Conservation (phyloP, 2,888 invertebrate genomes). For the Drosophila vallismaia region DNA sequence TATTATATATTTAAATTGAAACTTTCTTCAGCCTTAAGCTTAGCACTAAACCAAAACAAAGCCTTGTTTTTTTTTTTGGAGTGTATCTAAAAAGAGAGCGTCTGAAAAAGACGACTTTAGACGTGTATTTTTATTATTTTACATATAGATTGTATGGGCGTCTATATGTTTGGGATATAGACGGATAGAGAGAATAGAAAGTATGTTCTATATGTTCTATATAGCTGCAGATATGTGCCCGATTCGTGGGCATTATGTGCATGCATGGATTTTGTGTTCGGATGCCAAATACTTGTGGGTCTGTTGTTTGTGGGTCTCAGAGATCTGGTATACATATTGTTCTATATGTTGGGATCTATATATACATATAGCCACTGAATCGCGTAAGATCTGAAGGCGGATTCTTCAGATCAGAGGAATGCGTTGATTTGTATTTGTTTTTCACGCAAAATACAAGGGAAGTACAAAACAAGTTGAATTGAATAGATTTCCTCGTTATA, state of each 20-base stretch:
- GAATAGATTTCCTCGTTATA: background rate
- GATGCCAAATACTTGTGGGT: constrained; percentile 27
- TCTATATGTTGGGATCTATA: background rate
- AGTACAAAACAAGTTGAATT: background rate
- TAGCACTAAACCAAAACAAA: no score
- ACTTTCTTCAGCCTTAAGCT: no score
- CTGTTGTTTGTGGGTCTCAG: constrained; percentile 5
- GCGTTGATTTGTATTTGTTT: constrained; percentile 17
- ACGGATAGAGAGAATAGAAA: background rate
- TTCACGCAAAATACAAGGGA: background rate
- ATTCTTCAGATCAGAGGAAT: constrained; percentile 17
- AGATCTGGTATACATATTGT: constrained; percentile 9
- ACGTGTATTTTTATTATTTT: constrained; percentile 53
- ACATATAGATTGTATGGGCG: constrained; percentile 41
- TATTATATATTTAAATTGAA: no score
- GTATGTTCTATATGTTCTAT: constrained; percentile 17
- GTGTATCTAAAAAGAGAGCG: constrained; percentile 19
- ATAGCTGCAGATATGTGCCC: constrained; percentile 41
- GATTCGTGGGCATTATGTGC: constrained; percentile 34
- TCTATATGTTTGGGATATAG: constrained; percentile 12
- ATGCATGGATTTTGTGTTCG: constrained; percentile 38
- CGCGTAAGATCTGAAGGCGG: constrained; percentile 10
- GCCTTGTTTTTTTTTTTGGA: background rate
- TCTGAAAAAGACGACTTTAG: background rate
- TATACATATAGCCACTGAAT: background rate